phyloP scores from a whole-genome alignment of 2,797 vertebrate genomes.

The Labroides dimidiatus region DNA sequence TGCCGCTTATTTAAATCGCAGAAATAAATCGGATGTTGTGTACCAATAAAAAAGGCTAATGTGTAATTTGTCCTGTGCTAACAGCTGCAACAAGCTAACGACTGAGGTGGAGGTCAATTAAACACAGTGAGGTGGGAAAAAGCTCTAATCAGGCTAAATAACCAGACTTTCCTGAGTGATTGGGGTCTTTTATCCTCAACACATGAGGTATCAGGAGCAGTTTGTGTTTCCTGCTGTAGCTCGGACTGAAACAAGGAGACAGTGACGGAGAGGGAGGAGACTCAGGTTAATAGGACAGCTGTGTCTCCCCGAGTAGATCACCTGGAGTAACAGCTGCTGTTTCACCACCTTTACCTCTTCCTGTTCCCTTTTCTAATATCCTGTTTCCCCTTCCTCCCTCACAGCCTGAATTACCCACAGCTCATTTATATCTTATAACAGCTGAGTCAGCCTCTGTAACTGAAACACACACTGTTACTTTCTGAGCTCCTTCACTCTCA shows the following conservation, averaged over 20 bases:
- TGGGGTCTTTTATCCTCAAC: constrained; percentile 11
- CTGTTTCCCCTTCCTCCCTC: neutral
- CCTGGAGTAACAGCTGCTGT: constrained; percentile 66
- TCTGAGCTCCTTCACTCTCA: constrained; percentile 18
- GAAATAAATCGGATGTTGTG: too few relatives aligned
- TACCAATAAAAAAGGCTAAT: too few relatives aligned
- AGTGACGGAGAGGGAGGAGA: constrained; percentile 39
- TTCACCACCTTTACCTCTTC: constrained; percentile 23
- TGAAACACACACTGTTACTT: constrained; percentile 30
- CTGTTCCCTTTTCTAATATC: neutral
- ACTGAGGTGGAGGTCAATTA: constrained; percentile 3
- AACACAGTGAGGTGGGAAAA: neutral
- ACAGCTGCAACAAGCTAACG: constrained; percentile 6
- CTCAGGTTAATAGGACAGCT: constrained; percentile 38
- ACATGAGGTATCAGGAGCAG: constrained; percentile 10
- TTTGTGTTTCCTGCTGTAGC: constrained; percentile 10
- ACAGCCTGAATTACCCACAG: constrained; percentile 41
- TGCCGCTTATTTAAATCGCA: too few relatives aligned
- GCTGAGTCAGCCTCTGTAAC: constrained; percentile 62
- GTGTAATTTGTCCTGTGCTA: neutral
- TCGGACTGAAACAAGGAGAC: constrained; percentile 22
- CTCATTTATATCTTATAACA: constrained; percentile 59
- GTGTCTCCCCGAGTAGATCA: constrained; percentile 63
- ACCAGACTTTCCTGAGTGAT: neutral
- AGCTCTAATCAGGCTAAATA: neutral